A percentile compares a stretch with the other conserved stretches of the same genome.
phyloP scores from a whole-genome alignment of 2,888 invertebrate species.

The Tinea semifulvella region DNA sequence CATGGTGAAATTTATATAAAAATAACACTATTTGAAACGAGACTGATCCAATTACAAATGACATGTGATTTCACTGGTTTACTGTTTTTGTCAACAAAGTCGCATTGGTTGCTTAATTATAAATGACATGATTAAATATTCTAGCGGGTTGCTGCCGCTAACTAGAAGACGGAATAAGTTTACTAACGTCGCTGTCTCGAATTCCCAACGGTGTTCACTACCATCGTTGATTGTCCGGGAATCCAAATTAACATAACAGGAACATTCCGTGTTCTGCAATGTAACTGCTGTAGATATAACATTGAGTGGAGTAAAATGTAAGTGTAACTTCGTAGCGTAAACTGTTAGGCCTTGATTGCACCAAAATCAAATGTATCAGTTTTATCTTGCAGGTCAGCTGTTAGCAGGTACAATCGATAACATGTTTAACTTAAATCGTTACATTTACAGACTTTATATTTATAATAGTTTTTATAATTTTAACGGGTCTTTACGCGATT shows the following conservation, averaged over 20 bases:
- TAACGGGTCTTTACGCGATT: no score
- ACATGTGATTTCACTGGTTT: constrained; percentile 11
- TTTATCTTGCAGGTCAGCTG: no score
- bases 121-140: constrained; percentile 61
- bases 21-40: neutral
- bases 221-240: constrained; percentile 56
- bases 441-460: no score
- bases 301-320: constrained; percentile 18
- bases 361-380: no score
- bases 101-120: constrained; percentile 51
- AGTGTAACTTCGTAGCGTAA: constrained; percentile 16
- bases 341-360: neutral
- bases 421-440: no score
- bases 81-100: constrained; percentile 49
- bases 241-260: constrained; percentile 57
- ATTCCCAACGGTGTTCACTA: constrained; percentile 50
- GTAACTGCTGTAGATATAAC: constrained; percentile 21
- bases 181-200: constrained; percentile 57
- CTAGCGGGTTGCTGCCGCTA: constrained; percentile 51
- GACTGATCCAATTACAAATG: constrained; percentile 10
- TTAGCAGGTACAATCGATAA: no score
- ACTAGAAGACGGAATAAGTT: constrained; percentile 62
- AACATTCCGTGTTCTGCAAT: constrained; percentile 30
- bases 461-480: no score
- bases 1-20: no score